These are phyloP conservation scores for Pachyrhynchus sulphureomaculatus DNA, from an alignment of 1,140 invertebrate species.

Conservation along the genomic window DNA sequence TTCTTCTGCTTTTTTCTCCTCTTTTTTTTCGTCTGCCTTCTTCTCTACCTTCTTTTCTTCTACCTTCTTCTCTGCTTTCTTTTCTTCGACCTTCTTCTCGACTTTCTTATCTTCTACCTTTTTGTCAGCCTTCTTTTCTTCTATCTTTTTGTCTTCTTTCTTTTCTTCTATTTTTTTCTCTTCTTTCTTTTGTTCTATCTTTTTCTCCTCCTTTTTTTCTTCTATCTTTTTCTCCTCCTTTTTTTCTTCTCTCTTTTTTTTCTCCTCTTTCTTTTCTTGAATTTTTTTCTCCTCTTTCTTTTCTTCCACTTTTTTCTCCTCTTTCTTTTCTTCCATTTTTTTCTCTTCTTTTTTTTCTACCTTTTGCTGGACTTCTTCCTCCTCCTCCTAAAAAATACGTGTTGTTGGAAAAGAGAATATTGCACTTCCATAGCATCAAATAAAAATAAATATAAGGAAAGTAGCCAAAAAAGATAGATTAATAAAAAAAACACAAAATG, in stretches of 20 bases:
- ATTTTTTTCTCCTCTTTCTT: constrained; percentile 48
- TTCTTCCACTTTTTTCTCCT: constrained; percentile 55
- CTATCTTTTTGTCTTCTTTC: constrained; percentile 54
- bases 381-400: constrained; percentile 38
- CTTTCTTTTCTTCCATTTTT: constrained; percentile 52
- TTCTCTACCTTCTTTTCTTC: constrained; percentile 53
- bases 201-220: constrained; percentile 40
- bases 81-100: constrained; percentile 50
- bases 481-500: too few species aligned
- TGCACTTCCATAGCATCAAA: background rate
- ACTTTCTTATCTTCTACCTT: constrained; percentile 35
- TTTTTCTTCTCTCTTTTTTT: constrained; percentile 27
- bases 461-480: too few species aligned
- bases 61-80: constrained; percentile 54
- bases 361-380: constrained; percentile 52
- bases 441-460: too few species aligned
- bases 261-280: too few species aligned
- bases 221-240: constrained; percentile 46
- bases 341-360: constrained; percentile 50
- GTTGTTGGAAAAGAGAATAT: background rate
- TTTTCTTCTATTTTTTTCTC: constrained; percentile 41
- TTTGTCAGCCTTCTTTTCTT: constrained; percentile 51
- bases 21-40: too few species aligned
- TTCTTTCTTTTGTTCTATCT: constrained; percentile 30
- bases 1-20: too few species aligned